Percentiles rank a stretch among this genome's conserved stretches.
phyloP scores from a whole-genome alignment of 1,140 invertebrate genomes.

The Pissodes strobi region DNA sequence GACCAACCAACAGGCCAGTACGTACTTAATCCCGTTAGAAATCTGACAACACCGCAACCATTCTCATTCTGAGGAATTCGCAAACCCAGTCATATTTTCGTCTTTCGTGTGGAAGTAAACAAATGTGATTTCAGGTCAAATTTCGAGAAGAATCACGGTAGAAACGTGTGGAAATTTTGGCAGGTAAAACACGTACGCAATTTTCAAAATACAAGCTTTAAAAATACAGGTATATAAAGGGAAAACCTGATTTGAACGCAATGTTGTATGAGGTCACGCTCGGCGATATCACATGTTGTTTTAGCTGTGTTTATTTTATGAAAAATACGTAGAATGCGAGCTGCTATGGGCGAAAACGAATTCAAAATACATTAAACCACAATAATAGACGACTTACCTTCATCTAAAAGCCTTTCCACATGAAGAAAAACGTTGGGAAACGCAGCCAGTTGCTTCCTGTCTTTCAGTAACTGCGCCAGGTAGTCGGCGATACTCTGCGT shows the following conservation, averaged over 20 bases:
- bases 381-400: slow-evolving; percentile 78
- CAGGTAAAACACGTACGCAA: no score
- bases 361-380: background rate
- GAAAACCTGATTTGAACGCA: no score
- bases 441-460: slow-evolving; percentile 98
- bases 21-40: background rate
- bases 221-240: no score
- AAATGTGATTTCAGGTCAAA: slow-evolving; percentile 25
- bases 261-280: slow-evolving; percentile 36
- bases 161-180: background rate
- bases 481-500: slow-evolving; percentile 98
- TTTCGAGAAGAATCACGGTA: slow-evolving; percentile 16
- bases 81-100: slow-evolving; percentile 27
- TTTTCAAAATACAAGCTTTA: no score
- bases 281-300: slow-evolving; percentile 42
- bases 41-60: slow-evolving; percentile 9
- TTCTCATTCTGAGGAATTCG: slow-evolving; percentile 18
- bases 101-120: slow-evolving; percentile 22
- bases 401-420: slow-evolving; percentile 97
- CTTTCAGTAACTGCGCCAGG: slow-evolving; percentile 99
- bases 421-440: slow-evolving; percentile 99
- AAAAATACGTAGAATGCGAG: slow-evolving; percentile 3
- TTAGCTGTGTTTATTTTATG: slow-evolving; percentile 29
- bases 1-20: background rate
- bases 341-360: background rate